Conservation (phyloP, 1,140 invertebrate species). For the Drosophila ercepeae region DNA sequence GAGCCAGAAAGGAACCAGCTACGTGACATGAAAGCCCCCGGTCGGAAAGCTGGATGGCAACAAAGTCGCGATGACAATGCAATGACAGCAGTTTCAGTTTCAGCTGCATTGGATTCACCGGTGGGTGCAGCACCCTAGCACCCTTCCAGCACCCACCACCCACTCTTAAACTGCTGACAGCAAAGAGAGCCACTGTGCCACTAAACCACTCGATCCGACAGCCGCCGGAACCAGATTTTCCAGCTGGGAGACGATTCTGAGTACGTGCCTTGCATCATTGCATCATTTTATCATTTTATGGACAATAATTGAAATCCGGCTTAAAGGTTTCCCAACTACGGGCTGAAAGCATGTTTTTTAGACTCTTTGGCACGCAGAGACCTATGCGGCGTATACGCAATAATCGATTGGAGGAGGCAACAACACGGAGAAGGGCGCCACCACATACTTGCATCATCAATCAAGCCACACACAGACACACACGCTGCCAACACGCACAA, state of each 20-base stretch:
- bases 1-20: slow-evolving; percentile 3
- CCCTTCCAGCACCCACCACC: no score
- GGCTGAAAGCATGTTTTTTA: no score
- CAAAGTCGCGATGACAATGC: slow-evolving; percentile 31
- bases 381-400: slow-evolving; percentile 38
- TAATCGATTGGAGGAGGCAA: slow-evolving; percentile 33
- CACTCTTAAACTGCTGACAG: slow-evolving; percentile 1
- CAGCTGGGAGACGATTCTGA: background rate
- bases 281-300: background rate
- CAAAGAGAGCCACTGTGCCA: background rate
- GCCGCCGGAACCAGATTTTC: slow-evolving; percentile 5
- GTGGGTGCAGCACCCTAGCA: no score
- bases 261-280: slow-evolving; percentile 1
- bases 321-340: background rate
- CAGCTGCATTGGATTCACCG: slow-evolving; percentile 3
- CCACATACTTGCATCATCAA: slow-evolving; percentile 52
- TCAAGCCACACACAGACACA: slow-evolving; percentile 20
- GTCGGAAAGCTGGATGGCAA: background rate
- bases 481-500: slow-evolving; percentile 5
- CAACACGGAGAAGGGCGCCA: background rate
- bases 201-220: slow-evolving; percentile 25
- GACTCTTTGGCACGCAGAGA: background rate
- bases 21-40: slow-evolving; percentile 18
- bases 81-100: slow-evolving; percentile 28
- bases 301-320: background rate